These are phyloP conservation scores for Eleutherodactylus coqui DNA, from an alignment of 2,797 vertebrate species.

Conservation along the genomic window DNA sequence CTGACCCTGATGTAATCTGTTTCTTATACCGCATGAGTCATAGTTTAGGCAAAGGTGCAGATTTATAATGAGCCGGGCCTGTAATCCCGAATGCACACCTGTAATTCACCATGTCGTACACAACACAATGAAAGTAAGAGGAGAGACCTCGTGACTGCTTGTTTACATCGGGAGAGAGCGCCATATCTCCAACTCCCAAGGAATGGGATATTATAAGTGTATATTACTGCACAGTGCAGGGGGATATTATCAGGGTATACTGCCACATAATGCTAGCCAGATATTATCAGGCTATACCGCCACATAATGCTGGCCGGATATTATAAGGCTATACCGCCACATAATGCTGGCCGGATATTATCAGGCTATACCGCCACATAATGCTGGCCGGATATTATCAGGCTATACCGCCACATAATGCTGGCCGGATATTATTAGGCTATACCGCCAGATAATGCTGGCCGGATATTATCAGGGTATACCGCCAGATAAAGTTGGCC, in stretches of 20 bases:
- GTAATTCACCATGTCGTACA: neutral
- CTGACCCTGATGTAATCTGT: conserved; percentile 61
- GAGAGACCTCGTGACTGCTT: conserved; percentile 2
- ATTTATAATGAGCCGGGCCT: conserved; percentile 1
- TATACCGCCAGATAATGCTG: neutral
- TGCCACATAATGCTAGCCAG: neutral
- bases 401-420: neutral
- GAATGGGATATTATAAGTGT: neutral
- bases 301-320: neutral
- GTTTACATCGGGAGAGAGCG: neutral
- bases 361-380: neutral
- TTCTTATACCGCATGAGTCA: conserved; percentile 59
- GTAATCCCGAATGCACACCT: conserved; percentile 14
- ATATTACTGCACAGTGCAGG: neutral
- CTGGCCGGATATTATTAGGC: neutral
- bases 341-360: neutral
- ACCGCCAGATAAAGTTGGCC: too few relatives aligned
- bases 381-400: neutral
- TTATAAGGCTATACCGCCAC: conserved; percentile 1
- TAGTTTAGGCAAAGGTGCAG: conserved; percentile 43
- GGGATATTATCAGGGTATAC: neutral
- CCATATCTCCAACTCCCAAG: neutral
- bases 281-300: conserved; percentile 17
- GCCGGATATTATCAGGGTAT: neutral
- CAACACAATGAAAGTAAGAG: neutral